Evolutionary conservation across 2,797 vertebrate species (phyloP), one percentile per base, ranked within the genome.

Genomic region (Urocyon cinereoargenteus): DNA sequence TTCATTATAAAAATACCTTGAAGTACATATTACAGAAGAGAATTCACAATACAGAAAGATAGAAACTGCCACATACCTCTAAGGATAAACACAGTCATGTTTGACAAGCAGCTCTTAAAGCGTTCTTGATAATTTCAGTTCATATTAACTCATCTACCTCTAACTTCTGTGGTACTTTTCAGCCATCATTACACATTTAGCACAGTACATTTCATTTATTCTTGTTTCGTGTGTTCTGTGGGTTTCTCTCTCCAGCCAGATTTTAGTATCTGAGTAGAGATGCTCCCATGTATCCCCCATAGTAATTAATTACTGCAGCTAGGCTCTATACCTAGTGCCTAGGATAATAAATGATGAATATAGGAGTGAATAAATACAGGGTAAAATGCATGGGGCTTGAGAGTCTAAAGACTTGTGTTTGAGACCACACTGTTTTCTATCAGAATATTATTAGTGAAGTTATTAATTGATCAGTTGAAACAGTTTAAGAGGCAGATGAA

Each of bases 61-160:
- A 85, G 51, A 96, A 91, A 95, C 18, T 95, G 55, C 57, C 70
- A 92, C 36, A 85, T 62, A 90, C 26, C 59, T 96, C 45, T 57
- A 90, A 51, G n/a, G 34, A 83, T 86, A 95, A 28, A 77, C 31
- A 83, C 0, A 86, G 53, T 21, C n/a, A 90, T 34, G 45, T 90
- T 31, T 96, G 31, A 86, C 68, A 82, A 96, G 70, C 45, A 87
- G 15, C 14, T 92, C 78, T 79, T 73, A 73, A 95, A 86, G 91
- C 9, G 3, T 68, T 92, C 45, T 62, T 95, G 49, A 95, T 93
- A 73, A 96, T 53, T 73, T 97, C 28, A 72, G 31, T 53, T 62
- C 40, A 61, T 84, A 61, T 72, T 87, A 96, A 75, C 34, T 55
- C 13, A 55, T 51, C n/a, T 72, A 93, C 16, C 18, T 73, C 53